These are phyloP conservation scores for Nomada lathburiana DNA, from an alignment of 2,888 invertebrate genomes.

Conservation along the genomic window DNA sequence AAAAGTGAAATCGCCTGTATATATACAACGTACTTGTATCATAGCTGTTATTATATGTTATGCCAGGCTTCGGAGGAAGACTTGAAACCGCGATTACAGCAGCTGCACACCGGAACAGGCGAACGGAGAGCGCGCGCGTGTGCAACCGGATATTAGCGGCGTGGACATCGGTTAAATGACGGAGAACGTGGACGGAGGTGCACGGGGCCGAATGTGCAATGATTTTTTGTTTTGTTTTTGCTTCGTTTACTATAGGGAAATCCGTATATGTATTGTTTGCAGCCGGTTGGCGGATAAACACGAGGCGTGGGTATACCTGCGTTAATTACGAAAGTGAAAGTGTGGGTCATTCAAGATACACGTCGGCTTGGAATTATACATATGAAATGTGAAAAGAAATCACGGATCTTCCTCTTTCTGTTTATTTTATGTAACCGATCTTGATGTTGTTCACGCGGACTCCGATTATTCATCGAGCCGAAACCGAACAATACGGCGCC, in stretches of 20 bases:
- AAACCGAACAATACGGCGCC: slow-evolving; percentile 12
- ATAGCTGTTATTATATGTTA: slow-evolving; percentile 71
- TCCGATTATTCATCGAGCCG: slow-evolving; percentile 33
- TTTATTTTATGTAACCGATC: slow-evolving; percentile 70
- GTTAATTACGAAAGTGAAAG: slow-evolving; percentile 78
- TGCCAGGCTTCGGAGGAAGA: slow-evolving; percentile 53
- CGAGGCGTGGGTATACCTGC: slow-evolving; percentile 49
- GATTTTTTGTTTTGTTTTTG: background rate
- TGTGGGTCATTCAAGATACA: slow-evolving; percentile 69
- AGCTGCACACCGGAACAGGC: slow-evolving; percentile 42
- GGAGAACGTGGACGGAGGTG: background rate
- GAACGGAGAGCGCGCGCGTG: slow-evolving; percentile 10
- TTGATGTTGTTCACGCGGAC: slow-evolving; percentile 58
- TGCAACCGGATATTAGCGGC: slow-evolving; percentile 35
- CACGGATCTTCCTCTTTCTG: slow-evolving; percentile 57
- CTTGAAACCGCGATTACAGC: slow-evolving; percentile 52
- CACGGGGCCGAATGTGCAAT: background rate
- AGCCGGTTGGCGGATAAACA: slow-evolving; percentile 44
- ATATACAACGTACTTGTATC: slow-evolving; percentile 64
- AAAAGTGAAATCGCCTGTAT: slow-evolving; percentile 72
- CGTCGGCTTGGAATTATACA: slow-evolving; percentile 31
- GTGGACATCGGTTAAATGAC: background rate
- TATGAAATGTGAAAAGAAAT: slow-evolving; percentile 69
- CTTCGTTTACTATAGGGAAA: slow-evolving; percentile 35
- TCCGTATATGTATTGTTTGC: slow-evolving; percentile 44